Conservation (phyloP, 2,797 vertebrate species). For the Myiothlypis coronata region DNA sequence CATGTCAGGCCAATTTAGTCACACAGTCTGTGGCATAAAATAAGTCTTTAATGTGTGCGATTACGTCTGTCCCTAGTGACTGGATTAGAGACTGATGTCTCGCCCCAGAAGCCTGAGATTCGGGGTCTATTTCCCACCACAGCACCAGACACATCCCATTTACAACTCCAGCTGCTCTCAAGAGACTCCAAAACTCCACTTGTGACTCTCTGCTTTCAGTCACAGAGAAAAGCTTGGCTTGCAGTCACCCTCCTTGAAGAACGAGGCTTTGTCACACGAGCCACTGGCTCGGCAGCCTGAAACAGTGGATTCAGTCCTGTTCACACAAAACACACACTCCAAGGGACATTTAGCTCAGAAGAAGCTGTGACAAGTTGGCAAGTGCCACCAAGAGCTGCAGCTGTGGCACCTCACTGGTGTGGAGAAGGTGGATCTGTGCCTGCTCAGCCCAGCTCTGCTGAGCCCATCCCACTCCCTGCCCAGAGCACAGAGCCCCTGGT, state of each 20-base stretch:
- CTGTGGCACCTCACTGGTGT: background rate
- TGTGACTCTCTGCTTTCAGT: background rate
- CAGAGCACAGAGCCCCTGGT: too few species aligned
- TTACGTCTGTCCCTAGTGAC: background rate
- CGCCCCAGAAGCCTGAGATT: background rate
- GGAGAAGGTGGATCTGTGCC: background rate
- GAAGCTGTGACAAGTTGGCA: background rate
- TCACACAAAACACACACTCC: background rate
- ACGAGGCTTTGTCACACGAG: rapidly evolving
- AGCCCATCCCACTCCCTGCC: background rate
- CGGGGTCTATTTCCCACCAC: background rate
- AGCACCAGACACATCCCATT: background rate
- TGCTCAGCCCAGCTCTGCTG: background rate
- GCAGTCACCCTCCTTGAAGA: background rate
- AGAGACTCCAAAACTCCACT: background rate
- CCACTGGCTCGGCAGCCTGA: background rate
- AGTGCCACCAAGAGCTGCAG: background rate
- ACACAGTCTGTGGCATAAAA: background rate
- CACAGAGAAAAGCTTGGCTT: background rate
- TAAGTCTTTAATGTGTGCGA: background rate
- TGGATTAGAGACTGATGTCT: background rate
- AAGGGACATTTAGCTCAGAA: background rate
- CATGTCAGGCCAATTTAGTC: background rate
- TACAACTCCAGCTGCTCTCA: background rate
- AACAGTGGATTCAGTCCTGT: background rate